Base-by-base conservation (phyloP, 2,888 invertebrate species). In the Andrena bicolor region DNA sequence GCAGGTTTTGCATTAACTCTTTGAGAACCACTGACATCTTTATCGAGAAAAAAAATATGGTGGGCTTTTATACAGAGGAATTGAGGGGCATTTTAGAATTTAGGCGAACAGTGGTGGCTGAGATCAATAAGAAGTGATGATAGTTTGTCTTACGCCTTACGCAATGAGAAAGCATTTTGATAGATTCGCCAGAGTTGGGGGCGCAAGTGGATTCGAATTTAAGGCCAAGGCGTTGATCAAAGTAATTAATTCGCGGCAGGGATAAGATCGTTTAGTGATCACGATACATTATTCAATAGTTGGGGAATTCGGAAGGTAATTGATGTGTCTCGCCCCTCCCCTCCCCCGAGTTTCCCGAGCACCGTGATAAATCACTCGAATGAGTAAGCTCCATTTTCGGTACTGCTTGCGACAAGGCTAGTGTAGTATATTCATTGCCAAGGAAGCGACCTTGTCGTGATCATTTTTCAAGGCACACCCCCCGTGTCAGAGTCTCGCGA, bases 391-490 rank as follows among this genome's bases (percentile, higher is more conserved):
- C 61, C 35, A 10, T 48, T 68, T 78, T 78, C 41, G 26, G 23
- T n/a, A 8, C 51, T 26, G 48, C 48, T 48, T 48, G 10, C 26
- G 35, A 68, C 78, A 56, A 61, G 26, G 68, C 53, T 20, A 60
- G 26, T 6, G 63, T 20, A 2, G 23, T 56, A 53, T 60, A 66
- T 78, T 78, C 78, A 74, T 63, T 78, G 78, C 74, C 78, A 74
- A 74, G 78, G 56, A n/a, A 20, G 26, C 26, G 68, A 68, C 74
- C 78, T 78, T 68, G 78, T 13, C 10, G 10, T 16, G 63, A 69
- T 61, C 78, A 74, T 78, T 74, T 74, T 63, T 78, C 78, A 78
- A 74, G 41, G n/a, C 65, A 35, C 60, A n/a, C 35, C 16, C 20
- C 20, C n/a, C 23, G 16, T 58, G 28, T 41, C 49, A 26, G n/a